These are phyloP conservation scores for Aegotheles bennettii DNA, from an alignment of 2,113 vertebrate genomes.

Conservation along the genomic window DNA sequence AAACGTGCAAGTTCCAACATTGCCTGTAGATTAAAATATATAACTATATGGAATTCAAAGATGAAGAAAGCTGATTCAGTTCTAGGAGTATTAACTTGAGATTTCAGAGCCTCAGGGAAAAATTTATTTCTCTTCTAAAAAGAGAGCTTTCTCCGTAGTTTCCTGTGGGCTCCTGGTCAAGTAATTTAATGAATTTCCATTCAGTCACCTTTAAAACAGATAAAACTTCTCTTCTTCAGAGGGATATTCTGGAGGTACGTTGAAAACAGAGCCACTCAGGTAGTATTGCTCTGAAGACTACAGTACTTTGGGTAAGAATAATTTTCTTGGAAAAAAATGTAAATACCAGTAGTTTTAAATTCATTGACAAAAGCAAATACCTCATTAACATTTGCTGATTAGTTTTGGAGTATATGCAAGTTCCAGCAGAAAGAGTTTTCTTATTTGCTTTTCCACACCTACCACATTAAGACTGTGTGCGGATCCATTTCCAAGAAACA, in stretches of 20 bases:
- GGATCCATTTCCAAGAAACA: neutral
- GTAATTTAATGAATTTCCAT: neutral
- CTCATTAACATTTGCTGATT: neutral
- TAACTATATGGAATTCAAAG: neutral
- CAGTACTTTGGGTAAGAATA: neutral
- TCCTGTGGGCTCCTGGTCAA: neutral
- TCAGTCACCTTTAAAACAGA: neutral
- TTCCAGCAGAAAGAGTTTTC: neutral
- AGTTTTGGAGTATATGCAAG: neutral
- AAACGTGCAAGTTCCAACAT: constrained; percentile 92
- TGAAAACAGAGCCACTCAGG: neutral
- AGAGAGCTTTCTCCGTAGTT: neutral
- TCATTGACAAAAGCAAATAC: neutral
- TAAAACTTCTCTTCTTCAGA: neutral
- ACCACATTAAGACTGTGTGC: neutral
- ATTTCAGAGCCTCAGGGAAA: neutral
- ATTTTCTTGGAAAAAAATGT: neutral
- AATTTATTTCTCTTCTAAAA: neutral
- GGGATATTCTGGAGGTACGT: neutral
- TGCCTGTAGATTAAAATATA: constrained; percentile 72
- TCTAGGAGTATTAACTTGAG: neutral
- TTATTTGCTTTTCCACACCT: neutral
- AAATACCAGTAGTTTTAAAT: neutral
- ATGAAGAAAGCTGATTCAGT: neutral
- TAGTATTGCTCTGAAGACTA: neutral